These are phyloP conservation scores for Eucidaris tribuloides DNA, from an alignment of 35 echinoderm and acorn worm genomes.

Conservation along the genomic window DNA sequence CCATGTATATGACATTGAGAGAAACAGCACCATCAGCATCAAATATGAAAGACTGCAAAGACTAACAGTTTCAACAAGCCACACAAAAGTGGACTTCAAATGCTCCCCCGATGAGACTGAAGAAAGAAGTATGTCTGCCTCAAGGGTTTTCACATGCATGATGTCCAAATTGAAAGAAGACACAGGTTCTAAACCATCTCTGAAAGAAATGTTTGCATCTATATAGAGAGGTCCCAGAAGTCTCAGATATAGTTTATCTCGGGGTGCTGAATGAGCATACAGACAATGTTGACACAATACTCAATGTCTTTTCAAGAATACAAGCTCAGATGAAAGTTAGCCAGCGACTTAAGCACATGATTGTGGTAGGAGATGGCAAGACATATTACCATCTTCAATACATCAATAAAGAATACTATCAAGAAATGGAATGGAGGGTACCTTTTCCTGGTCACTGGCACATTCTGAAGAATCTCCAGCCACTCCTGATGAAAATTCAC, in stretches of 20 bases:
- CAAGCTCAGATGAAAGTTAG: neutral
- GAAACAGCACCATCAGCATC: too few relatives aligned
- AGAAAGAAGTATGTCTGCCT: too few relatives aligned
- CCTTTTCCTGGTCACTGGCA: slow-evolving; percentile 50
- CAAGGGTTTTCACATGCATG: too few relatives aligned
- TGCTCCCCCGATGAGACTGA: too few relatives aligned
- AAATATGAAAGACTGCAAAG: too few relatives aligned
- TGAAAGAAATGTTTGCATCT: too few relatives aligned
- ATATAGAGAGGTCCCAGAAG: neutral
- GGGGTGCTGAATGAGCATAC: neutral
- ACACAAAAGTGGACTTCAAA: too few relatives aligned
- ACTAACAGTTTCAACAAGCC: too few relatives aligned
- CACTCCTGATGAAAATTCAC: slow-evolving; percentile 19
- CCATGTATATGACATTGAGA: too few relatives aligned
- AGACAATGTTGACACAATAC: neutral
- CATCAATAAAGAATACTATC: too few relatives aligned
- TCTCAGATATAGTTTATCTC: neutral
- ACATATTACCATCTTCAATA: neutral
- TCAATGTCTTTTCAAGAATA: neutral
- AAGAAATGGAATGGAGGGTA: slow-evolving; percentile 10
- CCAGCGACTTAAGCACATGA: neutral
- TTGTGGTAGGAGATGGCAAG: neutral
- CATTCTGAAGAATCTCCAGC: slow-evolving; percentile 27
- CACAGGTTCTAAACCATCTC: too few relatives aligned
- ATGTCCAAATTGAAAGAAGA: too few relatives aligned